Conservation (phyloP, 2,113 vertebrate species). For the Cercocebus atys region DNA sequence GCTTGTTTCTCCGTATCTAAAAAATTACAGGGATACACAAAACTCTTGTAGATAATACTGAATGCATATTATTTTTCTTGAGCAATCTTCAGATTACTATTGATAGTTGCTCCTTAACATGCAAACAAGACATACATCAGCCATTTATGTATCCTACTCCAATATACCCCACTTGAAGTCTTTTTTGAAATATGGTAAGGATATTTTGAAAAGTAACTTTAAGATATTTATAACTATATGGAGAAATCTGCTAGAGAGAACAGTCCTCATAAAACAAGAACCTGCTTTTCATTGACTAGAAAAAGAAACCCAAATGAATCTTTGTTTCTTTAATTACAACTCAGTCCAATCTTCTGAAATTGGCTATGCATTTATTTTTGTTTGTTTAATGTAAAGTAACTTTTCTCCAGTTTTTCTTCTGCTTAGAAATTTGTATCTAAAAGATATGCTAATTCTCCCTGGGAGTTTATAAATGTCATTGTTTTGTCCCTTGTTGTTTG, state of each 20-base stretch:
- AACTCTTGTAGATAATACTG: not conserved
- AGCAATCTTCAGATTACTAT: not conserved
- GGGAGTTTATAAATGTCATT: not conserved
- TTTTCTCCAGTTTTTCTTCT: not conserved
- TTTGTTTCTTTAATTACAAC: not conserved
- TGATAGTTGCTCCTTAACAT: not conserved
- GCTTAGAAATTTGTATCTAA: not conserved
- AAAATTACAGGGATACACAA: not conserved
- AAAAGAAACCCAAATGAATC: not conserved
- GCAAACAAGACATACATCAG: not conserved
- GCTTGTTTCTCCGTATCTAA: not conserved
- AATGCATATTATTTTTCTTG: not conserved
- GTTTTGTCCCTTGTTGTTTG: not conserved
- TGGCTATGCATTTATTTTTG: not conserved
- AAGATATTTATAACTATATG: not conserved
- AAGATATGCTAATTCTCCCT: not conserved
- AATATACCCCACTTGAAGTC: not conserved
- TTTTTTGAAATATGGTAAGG: not conserved
- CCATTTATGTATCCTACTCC: not conserved
- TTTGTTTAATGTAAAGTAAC: not conserved
- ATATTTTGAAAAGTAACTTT: not conserved
- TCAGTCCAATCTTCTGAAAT: not conserved
- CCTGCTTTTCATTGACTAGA: not conserved
- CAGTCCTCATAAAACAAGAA: not conserved
- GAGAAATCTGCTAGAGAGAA: not conserved